phyloP scores from a whole-genome alignment of 2,888 invertebrate genomes.

The Augochlorella aurata region DNA sequence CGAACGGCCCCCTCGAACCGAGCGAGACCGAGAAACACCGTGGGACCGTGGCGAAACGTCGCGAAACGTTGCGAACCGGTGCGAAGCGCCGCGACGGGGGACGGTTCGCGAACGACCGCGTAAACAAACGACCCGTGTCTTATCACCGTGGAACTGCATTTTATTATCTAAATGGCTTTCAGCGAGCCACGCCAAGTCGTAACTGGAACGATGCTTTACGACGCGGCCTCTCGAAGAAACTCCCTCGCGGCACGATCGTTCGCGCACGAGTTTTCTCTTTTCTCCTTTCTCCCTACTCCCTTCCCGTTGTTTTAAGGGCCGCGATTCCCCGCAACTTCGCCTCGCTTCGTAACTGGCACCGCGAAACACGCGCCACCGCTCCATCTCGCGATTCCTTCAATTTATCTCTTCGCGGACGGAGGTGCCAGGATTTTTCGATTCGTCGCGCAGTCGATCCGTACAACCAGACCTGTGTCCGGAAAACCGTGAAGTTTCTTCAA shows the following conservation, averaged over 20 bases:
- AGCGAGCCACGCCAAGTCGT: conserved; percentile 58
- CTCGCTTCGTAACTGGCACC: background rate
- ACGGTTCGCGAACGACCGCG: conserved; percentile 57
- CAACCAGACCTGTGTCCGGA: no score
- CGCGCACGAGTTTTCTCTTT: conserved; percentile 22
- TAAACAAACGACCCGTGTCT: conserved; percentile 69
- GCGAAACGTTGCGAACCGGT: background rate
- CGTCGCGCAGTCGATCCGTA: no score
- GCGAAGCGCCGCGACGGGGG: conserved; percentile 1
- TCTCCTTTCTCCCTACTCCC: no score
- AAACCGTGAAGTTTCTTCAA: no score
- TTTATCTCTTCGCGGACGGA: no score
- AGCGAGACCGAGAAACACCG: no score
- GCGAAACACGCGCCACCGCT: background rate
- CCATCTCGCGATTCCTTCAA: background rate
- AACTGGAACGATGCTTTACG: conserved; percentile 54
- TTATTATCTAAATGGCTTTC: conserved; percentile 70
- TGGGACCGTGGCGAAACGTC: background rate
- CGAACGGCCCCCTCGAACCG: background rate
- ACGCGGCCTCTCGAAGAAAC: conserved; percentile 31
- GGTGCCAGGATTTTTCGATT: no score
- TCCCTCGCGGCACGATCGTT: conserved; percentile 23
- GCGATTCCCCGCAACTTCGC: conserved; percentile 7
- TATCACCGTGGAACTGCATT: conserved; percentile 66
- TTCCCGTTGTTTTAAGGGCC: conserved; percentile 23